Conservation (phyloP, 2,888 invertebrate species). For the Oscheius myriophilus region DNA sequence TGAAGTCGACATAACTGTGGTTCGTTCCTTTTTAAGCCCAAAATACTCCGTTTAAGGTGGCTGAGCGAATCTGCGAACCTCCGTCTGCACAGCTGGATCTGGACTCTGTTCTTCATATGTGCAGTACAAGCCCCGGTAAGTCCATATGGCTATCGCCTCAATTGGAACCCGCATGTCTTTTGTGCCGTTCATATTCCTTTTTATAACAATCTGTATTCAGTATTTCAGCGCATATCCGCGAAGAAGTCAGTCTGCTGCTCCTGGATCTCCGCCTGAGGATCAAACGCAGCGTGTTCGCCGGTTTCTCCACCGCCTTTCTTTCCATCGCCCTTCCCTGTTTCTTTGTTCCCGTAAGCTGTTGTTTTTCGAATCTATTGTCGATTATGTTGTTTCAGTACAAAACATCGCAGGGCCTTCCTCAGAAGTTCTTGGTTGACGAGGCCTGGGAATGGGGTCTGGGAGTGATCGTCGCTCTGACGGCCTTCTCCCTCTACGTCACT, state of each 20-base stretch:
- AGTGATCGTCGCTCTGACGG: conserved; percentile 75
- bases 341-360: conserved; percentile 84
- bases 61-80: conserved; percentile 42
- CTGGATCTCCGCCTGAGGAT: conserved; percentile 88
- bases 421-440: conserved; percentile 59
- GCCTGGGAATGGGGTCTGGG: conserved; percentile 58
- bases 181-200: too few relatives aligned
- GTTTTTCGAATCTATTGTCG: too few relatives aligned
- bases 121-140: conserved; percentile 51
- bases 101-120: conserved; percentile 60
- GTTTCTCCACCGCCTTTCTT: conserved; percentile 86
- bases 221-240: conserved; percentile 75
- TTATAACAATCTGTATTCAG: not conserved
- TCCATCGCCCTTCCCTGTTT: conserved; percentile 88
- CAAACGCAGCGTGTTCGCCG: conserved; percentile 85
- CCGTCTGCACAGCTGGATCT: conserved; percentile 53
- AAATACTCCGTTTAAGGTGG: conserved; percentile 29
- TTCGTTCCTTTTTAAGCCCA: not conserved
- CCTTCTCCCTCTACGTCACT: conserved; percentile 82
- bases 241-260: conserved; percentile 85
- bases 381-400: conserved; percentile 57
- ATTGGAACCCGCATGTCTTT: too few relatives aligned
- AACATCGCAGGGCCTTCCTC: conserved; percentile 56
- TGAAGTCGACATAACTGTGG: conserved; percentile 33
- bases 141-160: too few relatives aligned